A percentile compares a stretch with the other conserved stretches of the same genome.
Conservation (phyloP, 2,888 invertebrate genomes). For the Pandemis cinnamomeana region DNA sequence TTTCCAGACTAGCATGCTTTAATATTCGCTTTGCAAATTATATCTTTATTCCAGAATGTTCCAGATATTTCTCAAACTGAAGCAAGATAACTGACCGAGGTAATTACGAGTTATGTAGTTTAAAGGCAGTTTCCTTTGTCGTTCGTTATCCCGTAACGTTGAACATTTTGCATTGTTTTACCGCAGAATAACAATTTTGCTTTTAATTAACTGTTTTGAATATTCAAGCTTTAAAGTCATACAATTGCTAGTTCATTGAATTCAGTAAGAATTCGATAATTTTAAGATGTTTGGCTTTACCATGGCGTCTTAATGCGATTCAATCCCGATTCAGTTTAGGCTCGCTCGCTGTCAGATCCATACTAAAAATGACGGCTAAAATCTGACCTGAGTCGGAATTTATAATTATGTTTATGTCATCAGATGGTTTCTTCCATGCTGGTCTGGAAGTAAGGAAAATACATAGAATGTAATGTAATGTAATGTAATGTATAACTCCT, state of each 20-base stretch:
- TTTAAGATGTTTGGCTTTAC: background rate
- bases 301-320: too few species aligned
- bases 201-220: constrained; percentile 36
- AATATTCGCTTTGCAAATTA: constrained; percentile 5
- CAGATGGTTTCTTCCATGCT: too few species aligned
- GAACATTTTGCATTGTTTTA: constrained; percentile 40
- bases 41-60: constrained; percentile 12
- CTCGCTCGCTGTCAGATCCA: too few species aligned
- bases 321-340: too few species aligned
- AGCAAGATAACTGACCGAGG: constrained; percentile 36
- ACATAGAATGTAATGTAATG: too few species aligned
- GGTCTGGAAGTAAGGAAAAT: too few species aligned
- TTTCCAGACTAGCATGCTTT: too few species aligned
- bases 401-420: too few species aligned
- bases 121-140: constrained; percentile 38
- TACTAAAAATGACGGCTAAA: too few species aligned
- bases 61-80: constrained; percentile 18
- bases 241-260: constrained; percentile 23
- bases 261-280: constrained; percentile 23
- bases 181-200: constrained; percentile 36
- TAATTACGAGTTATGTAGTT: constrained; percentile 41
- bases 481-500: too few species aligned
- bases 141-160: constrained; percentile 30
- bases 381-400: too few species aligned
- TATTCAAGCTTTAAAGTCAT: constrained; percentile 27